Evolutionary conservation across 2,888 invertebrate species (phyloP).

Genomic region (Callyntrura guangdongensis): DNA sequence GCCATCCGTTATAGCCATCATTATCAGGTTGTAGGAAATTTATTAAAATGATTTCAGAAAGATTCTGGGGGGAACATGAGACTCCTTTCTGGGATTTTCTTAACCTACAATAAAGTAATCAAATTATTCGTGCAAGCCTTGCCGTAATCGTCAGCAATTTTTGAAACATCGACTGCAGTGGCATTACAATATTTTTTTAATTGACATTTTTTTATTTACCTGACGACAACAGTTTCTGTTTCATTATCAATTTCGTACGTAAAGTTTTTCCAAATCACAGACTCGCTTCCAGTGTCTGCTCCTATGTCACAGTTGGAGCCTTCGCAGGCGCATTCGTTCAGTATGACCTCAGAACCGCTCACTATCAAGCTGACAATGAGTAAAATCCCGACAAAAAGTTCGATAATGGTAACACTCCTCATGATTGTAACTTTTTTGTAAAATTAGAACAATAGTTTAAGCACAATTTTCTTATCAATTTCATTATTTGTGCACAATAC

Average conservation of each 20-base stretch:
- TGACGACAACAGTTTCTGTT: conserved; percentile 10
- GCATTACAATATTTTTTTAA: too few species aligned
- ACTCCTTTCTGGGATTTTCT: not conserved
- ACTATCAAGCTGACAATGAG: not conserved
- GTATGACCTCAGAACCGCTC: not conserved
- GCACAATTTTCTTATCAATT: not conserved
- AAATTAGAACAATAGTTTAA: not conserved
- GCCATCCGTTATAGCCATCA: conserved; percentile 51
- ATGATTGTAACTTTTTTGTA: not conserved
- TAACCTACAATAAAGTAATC: not conserved
- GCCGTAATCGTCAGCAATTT: not conserved
- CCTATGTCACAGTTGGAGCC: not conserved
- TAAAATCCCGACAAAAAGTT: not conserved
- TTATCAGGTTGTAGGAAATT: conserved; percentile 25
- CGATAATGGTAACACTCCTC: not conserved
- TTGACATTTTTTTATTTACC: conserved; percentile 59
- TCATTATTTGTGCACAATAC: not conserved
- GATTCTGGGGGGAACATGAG: conserved; percentile 37
- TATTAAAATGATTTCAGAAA: conserved; percentile 45
- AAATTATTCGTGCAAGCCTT: not conserved
- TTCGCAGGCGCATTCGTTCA: conserved; percentile 57
- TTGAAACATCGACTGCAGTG: too few species aligned
- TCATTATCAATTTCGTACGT: not conserved
- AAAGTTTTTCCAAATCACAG: conserved; percentile 52
- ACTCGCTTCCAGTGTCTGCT: not conserved